Conservation (phyloP, 2,888 invertebrate species). For the Cheilosia urbana region DNA sequence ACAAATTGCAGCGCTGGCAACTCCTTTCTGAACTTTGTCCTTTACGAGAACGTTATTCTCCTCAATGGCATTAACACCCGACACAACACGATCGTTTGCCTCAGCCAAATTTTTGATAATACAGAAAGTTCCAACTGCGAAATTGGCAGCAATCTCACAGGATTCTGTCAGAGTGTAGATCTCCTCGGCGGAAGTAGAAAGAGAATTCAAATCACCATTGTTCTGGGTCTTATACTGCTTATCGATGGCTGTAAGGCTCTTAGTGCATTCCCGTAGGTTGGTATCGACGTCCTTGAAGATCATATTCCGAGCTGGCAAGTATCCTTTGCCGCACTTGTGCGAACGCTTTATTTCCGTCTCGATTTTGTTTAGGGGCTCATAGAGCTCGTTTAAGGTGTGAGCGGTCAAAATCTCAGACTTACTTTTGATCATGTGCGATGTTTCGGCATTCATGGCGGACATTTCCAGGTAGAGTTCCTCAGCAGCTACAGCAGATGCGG, state of each 20-base stretch:
- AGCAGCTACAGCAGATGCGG: slow-evolving; percentile 48
- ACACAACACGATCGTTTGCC: slow-evolving; percentile 39
- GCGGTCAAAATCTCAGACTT: slow-evolving; percentile 49
- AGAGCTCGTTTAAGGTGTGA: slow-evolving; percentile 42
- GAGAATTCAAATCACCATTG: slow-evolving; percentile 21
- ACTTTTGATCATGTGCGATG: slow-evolving; percentile 33
- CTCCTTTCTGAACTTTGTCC: not conserved
- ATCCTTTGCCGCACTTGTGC: slow-evolving; percentile 37
- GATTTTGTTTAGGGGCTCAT: slow-evolving; percentile 22
- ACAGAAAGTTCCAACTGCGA: slow-evolving; percentile 55
- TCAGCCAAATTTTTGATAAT: slow-evolving; percentile 63
- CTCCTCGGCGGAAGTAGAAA: slow-evolving; percentile 31
- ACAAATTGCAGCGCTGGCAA: slow-evolving; percentile 11
- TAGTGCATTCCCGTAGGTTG: slow-evolving; percentile 33
- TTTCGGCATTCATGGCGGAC: slow-evolving; percentile 41
- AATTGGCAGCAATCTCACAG: slow-evolving; percentile 40
- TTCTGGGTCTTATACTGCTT: slow-evolving; percentile 27
- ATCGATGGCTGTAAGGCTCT: slow-evolving; percentile 34
- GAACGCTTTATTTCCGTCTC: slow-evolving; percentile 42
- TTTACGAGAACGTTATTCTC: not conserved
- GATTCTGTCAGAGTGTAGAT: slow-evolving; percentile 39
- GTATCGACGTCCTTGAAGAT: slow-evolving; percentile 52
- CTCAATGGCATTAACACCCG: slow-evolving; percentile 20
- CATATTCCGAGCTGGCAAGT: slow-evolving; percentile 17
- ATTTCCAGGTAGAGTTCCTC: slow-evolving; percentile 50